These are phyloP conservation scores for Myotis planiceps DNA, from an alignment of 2,797 vertebrate species.

Conservation along the genomic window DNA sequence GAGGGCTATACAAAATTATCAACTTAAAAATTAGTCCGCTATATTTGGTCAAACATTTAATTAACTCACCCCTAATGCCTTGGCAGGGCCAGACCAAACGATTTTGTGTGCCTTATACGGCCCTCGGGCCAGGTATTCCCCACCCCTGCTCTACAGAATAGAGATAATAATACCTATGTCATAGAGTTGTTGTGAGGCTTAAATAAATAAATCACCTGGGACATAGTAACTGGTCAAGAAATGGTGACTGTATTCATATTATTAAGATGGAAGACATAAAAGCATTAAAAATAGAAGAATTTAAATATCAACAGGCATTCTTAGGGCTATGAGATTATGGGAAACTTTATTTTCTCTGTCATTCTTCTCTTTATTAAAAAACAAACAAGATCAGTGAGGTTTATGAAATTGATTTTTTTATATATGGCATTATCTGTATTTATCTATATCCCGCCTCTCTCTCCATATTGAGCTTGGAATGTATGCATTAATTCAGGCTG, in stretches of 20 bases:
- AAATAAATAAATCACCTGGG: conserved; percentile 1
- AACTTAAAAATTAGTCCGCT: no score
- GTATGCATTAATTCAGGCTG: neutral
- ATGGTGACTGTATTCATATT: neutral
- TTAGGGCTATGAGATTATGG: neutral
- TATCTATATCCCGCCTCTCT: neutral
- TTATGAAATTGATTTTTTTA: neutral
- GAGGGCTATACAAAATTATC: no score
- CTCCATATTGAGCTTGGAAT: neutral
- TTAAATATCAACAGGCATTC: neutral
- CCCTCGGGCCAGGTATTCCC: no score
- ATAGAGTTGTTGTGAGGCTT: neutral
- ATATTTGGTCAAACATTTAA: no score
- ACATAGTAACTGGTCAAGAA: neutral
- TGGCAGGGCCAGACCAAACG: no score
- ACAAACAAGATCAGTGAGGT: neutral
- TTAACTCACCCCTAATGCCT: no score
- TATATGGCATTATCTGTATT: neutral
- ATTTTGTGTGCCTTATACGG: no score
- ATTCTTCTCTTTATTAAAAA: conserved; percentile 41
- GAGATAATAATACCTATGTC: neutral
- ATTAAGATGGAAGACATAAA: conserved; percentile 24
- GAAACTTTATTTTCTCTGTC: neutral
- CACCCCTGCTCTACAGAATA: neutral
- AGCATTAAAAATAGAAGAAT: neutral